Conservation (phyloP, 37 sponge, comb jelly and placozoan species). For the Aplysina aerophoba region DNA sequence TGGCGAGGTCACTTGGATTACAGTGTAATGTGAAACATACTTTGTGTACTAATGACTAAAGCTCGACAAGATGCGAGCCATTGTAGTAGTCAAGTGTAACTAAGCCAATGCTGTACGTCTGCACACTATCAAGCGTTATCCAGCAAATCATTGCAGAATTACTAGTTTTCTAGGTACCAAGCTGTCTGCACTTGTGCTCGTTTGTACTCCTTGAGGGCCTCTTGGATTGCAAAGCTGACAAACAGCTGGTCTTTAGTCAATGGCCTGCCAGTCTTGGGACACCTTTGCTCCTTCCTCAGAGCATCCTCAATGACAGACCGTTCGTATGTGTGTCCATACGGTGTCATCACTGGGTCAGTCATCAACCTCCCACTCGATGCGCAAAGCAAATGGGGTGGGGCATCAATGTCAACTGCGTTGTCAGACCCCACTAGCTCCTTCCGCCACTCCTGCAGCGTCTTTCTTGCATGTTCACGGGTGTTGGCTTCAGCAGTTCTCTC, state of each 20-base stretch:
- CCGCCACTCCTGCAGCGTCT: conserved; percentile 28
- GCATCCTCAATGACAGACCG: conserved; percentile 26
- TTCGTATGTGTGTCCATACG: conserved; percentile 38
- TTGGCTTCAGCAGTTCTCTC: conserved; percentile 19
- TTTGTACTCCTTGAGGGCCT: conserved; percentile 5
- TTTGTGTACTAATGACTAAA: too few species aligned
- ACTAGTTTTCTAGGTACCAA: too few species aligned
- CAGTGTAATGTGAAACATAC: too few species aligned
- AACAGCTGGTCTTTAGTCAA: conserved; percentile 26
- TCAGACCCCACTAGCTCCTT: conserved; percentile 35
- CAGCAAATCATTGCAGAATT: too few species aligned
- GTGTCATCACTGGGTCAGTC: conserved; percentile 42
- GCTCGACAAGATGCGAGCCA: too few species aligned
- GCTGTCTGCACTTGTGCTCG: neutral
- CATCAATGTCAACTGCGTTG: neutral
- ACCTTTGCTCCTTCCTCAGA: neutral
- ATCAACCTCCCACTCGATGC: conserved; percentile 32
- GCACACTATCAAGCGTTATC: too few species aligned
- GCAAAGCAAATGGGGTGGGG: conserved; percentile 24
- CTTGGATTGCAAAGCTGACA: neutral
- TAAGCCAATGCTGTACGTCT: too few species aligned
- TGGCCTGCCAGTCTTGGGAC: conserved; percentile 38
- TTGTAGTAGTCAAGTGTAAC: too few species aligned
- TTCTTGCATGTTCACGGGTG: conserved; percentile 23
- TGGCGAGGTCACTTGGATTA: too few species aligned